Percentiles rank a stretch among this genome's conserved stretches.
Evolutionary conservation across 2,113 vertebrate species (phyloP).

Genomic region (Chionomys nivalis): DNA sequence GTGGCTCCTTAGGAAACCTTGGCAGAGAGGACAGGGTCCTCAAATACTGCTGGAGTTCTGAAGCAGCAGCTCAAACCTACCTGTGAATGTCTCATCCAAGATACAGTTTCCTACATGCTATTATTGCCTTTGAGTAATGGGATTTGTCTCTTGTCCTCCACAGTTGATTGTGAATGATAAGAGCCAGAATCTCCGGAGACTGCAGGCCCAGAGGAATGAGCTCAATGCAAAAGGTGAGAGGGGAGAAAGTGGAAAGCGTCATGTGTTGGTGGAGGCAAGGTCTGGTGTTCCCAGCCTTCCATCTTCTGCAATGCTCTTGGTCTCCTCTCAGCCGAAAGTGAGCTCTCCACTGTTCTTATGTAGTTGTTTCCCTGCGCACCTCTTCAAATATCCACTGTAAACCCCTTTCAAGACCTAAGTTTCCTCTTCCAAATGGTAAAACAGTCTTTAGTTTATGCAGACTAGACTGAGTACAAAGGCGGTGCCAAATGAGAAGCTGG

Average conservation of each 20-base stretch:
- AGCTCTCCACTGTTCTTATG: not conserved
- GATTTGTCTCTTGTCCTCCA: not conserved
- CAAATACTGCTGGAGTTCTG: not conserved
- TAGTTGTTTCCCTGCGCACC: not conserved
- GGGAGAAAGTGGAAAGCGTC: not conserved
- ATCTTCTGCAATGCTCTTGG: not conserved
- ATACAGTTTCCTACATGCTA: not conserved
- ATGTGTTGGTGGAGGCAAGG: not conserved
- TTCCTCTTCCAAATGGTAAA: not conserved
- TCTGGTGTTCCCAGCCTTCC: not conserved
- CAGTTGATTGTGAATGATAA: constrained; percentile 98
- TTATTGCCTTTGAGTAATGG: not conserved
- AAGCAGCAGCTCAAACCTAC: not conserved
- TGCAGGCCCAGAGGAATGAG: constrained; percentile 98
- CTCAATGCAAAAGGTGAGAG: constrained; percentile 96
- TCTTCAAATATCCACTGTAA: not conserved
- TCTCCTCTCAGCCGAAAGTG: not conserved
- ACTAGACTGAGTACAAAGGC: constrained; percentile 77
- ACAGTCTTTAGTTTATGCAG: not conserved
- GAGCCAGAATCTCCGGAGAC: constrained; percentile 96
- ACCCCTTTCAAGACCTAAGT: not conserved
- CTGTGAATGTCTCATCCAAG: not conserved
- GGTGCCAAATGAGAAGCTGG: not conserved
- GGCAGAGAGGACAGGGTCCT: not conserved
- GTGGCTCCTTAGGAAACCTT: not conserved